phyloP scores from a whole-genome alignment of 2,888 invertebrate genomes.

The Bombyx huttoni region DNA sequence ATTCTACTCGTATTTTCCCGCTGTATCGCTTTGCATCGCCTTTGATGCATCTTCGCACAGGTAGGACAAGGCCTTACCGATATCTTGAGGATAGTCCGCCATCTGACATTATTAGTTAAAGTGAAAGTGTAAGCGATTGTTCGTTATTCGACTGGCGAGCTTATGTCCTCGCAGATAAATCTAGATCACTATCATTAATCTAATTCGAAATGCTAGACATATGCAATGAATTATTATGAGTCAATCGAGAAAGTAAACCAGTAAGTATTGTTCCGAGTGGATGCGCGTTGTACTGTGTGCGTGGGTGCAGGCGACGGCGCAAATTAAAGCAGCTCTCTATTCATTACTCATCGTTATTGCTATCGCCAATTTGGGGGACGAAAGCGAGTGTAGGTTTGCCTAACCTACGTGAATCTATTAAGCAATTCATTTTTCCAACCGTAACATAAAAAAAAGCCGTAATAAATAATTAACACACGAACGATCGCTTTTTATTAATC shows the following conservation, averaged over 20 bases:
- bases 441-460: slow-evolving; percentile 22
- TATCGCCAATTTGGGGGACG: slow-evolving; percentile 63
- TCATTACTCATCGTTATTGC: slow-evolving; percentile 71
- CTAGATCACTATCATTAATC: slow-evolving; percentile 50
- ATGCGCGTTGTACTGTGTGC: slow-evolving; percentile 57
- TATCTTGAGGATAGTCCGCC: background rate
- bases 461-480: background rate
- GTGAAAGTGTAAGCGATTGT: slow-evolving; percentile 38
- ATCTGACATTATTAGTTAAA: slow-evolving; percentile 2
- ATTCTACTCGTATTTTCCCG: too few species aligned
- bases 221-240: slow-evolving; percentile 65
- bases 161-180: slow-evolving; percentile 35
- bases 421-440: slow-evolving; percentile 11
- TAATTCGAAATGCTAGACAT: slow-evolving; percentile 56
- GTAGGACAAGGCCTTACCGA: background rate
- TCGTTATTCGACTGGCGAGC: slow-evolving; percentile 21
- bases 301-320: slow-evolving; percentile 61
- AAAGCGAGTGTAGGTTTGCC: slow-evolving; percentile 62
- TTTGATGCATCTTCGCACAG: background rate
- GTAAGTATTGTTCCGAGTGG: slow-evolving; percentile 70
- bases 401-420: slow-evolving; percentile 18
- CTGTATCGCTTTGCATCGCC: background rate
- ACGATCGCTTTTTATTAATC: background rate
- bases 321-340: slow-evolving; percentile 71
- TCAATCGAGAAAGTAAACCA: slow-evolving; percentile 72